These are phyloP conservation scores for Colostygia pectinataria DNA, from an alignment of 2,888 invertebrate species.

Conservation along the genomic window DNA sequence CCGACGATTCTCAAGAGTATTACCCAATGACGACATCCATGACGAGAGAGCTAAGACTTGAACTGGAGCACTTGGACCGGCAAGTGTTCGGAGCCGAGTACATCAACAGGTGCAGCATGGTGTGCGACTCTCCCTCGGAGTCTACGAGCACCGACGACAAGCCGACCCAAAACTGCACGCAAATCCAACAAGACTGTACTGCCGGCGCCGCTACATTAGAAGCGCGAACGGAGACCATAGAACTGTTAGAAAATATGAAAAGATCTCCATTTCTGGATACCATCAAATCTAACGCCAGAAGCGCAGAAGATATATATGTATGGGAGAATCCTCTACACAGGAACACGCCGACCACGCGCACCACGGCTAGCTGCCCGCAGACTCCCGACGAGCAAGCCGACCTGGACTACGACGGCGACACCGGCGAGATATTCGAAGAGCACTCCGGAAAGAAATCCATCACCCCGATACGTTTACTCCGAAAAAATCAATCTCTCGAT, in stretches of 20 bases:
- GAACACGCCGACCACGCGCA: constrained; percentile 72
- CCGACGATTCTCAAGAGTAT: constrained; percentile 92
- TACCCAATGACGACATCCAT: constrained; percentile 94
- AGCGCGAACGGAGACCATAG: constrained; percentile 46
- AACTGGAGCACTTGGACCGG: constrained; percentile 91
- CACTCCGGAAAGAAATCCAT: constrained; percentile 86
- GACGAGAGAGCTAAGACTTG: constrained; percentile 91
- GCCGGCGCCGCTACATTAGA: constrained; percentile 45
- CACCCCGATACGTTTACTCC: constrained; percentile 85
- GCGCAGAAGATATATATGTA: constrained; percentile 87
- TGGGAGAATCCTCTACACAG: constrained; percentile 91
- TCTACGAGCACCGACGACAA: constrained; percentile 73
- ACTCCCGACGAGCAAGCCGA: constrained; percentile 90
- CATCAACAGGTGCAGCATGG: constrained; percentile 63
- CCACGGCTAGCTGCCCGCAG: constrained; percentile 76
- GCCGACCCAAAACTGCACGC: constrained; percentile 50
- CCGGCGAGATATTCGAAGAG: constrained; percentile 84
- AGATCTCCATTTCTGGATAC: constrained; percentile 66
- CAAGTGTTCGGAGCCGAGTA: constrained; percentile 88
- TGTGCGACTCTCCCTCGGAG: constrained; percentile 72
- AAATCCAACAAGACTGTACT: constrained; percentile 48
- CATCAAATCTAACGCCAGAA: constrained; percentile 70
- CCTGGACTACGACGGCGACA: constrained; percentile 85
- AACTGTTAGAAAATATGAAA: constrained; percentile 54
- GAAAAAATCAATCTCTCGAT: constrained; percentile 69